phyloP scores from a whole-genome alignment of 2,797 vertebrate species.

The Muscicapa striata region DNA sequence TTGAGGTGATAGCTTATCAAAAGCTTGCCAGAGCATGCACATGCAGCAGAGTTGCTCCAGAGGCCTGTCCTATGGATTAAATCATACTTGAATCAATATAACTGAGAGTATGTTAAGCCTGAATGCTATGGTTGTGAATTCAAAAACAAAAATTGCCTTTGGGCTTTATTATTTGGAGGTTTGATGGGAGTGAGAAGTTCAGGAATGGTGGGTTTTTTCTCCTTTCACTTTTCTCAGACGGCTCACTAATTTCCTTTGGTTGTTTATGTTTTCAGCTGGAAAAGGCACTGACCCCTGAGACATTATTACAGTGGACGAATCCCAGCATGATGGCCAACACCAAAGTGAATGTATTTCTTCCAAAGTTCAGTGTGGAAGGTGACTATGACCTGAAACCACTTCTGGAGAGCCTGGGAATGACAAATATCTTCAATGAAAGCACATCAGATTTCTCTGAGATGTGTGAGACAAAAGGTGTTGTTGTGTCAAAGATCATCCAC shows the following conservation, averaged over 20 bases:
- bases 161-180: not conserved
- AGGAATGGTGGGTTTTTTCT: not conserved
- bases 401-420: constrained; percentile 78
- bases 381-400: constrained; percentile 71
- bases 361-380: constrained; percentile 79
- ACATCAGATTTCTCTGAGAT: constrained; percentile 81
- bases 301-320: constrained; percentile 77
- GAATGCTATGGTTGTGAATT: not conserved
- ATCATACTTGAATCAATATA: not conserved
- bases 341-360: constrained; percentile 82
- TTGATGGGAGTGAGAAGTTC: not conserved
- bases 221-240: not conserved
- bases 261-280: constrained; percentile 73
- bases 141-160: not conserved
- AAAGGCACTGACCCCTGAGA: constrained; percentile 75
- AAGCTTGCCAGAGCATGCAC: not conserved
- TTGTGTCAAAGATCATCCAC: constrained; percentile 77
- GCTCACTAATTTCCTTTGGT: constrained; percentile 4
- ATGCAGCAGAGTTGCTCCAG: not conserved
- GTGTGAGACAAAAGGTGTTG: constrained; percentile 78
- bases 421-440: constrained; percentile 68
- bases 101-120: not conserved
- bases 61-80: not conserved
- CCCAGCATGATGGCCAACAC: constrained; percentile 82
- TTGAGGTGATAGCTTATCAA: not conserved